Evolutionary conservation across 2,888 invertebrate genomes (phyloP), one percentile per base, ranked within the genome.

Genomic region (Apeira syringaria): DNA sequence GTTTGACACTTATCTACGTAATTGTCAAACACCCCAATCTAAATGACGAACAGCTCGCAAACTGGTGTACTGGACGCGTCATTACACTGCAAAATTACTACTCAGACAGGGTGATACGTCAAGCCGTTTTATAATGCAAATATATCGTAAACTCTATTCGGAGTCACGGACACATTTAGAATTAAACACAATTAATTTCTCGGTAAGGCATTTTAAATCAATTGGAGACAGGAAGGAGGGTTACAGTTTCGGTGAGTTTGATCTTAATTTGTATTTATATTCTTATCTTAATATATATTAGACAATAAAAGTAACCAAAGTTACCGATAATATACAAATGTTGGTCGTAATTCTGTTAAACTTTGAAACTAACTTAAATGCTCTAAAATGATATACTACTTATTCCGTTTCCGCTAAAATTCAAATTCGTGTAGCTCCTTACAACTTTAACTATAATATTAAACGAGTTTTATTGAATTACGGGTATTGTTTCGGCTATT

Each of bases 31-130:
- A 45, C 7, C 29, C 5, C 9, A 29, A 5, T 24, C 7, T 31
- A 46, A 31, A 17, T 31, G 35, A 32, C 27, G 15, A 9, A n/a
- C 12, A 40, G 39, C 39, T 39, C 45, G 1, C 35, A 27, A 17
- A 35, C 35, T 46, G 11, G 15, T 32, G 68, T 68, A 58, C 47
- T 63, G 68, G 65, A 76, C 78, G 87, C 68, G 56, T 77, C 83
- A 86, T 87, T 87, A 81, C 83, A 70, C 75, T 62, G 68, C 74
- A 73, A 80, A 85, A 84, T 87, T 81, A 84, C 80, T 68, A 73
- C 72, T 66, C 68, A 61, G 70, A 70, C 74, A 40, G 60, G 65
- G 66, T 71, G 61, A 73, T 80, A 76, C 74, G 79, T 84, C 81
- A 78, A 67, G 61, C 52, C 62, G 71, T 71, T 82, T 82, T 84